Evolutionary conservation across 2,797 vertebrate species (phyloP).

Genomic region (Podargus strigoides): DNA sequence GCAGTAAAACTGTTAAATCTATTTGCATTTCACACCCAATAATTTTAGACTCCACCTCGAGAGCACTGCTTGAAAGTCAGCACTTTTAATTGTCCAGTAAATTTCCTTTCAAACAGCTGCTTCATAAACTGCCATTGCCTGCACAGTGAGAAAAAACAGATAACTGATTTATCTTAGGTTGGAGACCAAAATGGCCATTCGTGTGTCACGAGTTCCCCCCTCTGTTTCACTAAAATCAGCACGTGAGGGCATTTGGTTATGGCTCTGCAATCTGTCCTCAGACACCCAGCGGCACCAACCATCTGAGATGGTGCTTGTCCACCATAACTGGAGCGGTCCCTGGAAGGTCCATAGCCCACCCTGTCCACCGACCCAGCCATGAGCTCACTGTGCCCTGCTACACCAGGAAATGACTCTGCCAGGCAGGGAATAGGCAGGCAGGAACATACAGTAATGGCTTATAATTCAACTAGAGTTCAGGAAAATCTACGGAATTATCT

Average conservation of each 20-base stretch:
- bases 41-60: constrained; percentile 64
- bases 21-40: constrained; percentile 74
- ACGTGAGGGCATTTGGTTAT: not conserved
- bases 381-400: not conserved
- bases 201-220: not conserved
- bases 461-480: constrained; percentile 46
- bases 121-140: constrained; percentile 7
- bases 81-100: constrained; percentile 64
- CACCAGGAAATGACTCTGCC: not conserved
- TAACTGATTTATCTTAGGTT: constrained; percentile 27
- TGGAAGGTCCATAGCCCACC: not conserved
- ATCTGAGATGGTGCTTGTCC: not conserved
- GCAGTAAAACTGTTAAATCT: constrained; percentile 69
- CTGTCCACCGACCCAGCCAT: not conserved
- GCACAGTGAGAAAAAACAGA: constrained; percentile 40
- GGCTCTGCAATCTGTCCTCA: not conserved
- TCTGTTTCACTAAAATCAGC: not conserved
- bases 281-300: not conserved
- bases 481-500: constrained; percentile 29
- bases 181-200: not conserved
- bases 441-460: constrained; percentile 35
- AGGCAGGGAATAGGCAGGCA: not conserved
- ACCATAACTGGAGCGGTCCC: not conserved
- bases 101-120: constrained; percentile 61
- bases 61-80: constrained; percentile 67